Conservation (phyloP, 1,140 invertebrate genomes). For the Oscheius sp. region DNA sequence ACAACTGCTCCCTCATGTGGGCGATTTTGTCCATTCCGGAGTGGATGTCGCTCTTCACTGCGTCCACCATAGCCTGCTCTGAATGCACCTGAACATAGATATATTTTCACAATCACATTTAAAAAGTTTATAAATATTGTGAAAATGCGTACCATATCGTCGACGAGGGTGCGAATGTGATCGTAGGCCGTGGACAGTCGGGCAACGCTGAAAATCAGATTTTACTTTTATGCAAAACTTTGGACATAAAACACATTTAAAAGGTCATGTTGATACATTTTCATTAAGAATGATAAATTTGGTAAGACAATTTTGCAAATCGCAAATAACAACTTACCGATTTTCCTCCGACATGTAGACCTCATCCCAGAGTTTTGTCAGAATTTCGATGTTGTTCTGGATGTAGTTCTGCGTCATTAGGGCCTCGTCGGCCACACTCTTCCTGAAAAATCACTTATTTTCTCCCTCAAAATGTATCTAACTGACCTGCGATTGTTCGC, state of each 20-base stretch:
- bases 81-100: too few relatives aligned
- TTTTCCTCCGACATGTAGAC: background rate
- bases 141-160: background rate
- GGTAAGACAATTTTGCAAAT: background rate
- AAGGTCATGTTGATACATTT: too few relatives aligned
- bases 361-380: background rate
- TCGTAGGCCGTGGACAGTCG: background rate
- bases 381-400: background rate
- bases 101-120: too few relatives aligned
- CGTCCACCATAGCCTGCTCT: background rate
- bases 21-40: background rate
- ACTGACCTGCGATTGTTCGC: too few relatives aligned
- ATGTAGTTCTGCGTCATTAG: background rate
- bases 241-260: too few relatives aligned
- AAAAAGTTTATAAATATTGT: too few relatives aligned
- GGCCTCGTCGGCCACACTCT: background rate
- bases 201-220: background rate
- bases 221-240: too few relatives aligned
- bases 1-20: background rate
- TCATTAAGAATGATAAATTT: too few relatives aligned
- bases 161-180: background rate
- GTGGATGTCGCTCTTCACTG: background rate
- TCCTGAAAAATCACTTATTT: background rate
- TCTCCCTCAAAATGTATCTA: too few relatives aligned
- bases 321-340: background rate